Conservation (phyloP, 2,797 vertebrate genomes). For the Octomys mimax region DNA sequence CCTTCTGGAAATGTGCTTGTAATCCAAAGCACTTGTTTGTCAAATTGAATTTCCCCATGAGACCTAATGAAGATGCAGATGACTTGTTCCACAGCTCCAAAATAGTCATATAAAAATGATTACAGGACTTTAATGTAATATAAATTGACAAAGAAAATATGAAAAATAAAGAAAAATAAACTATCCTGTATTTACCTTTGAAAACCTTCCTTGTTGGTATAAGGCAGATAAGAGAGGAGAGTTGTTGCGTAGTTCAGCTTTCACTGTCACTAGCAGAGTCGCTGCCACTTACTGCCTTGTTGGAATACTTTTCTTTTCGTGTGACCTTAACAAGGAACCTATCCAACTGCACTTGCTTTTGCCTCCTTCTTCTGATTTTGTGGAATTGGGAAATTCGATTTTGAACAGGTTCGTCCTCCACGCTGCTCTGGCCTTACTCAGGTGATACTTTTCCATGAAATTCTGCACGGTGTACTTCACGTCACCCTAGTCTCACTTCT, state of each 20-base stretch:
- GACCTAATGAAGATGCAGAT: not conserved
- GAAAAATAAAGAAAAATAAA: not conserved
- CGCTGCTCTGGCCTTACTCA: not conserved
- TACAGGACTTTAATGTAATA: not conserved
- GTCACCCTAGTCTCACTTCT: not conserved
- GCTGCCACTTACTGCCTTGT: not conserved
- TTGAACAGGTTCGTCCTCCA: not conserved
- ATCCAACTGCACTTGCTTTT: not conserved
- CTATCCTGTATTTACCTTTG: not conserved
- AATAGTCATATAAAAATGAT: not conserved
- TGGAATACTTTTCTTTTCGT: not conserved
- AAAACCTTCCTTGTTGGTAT: not conserved
- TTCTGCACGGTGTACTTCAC: not conserved
- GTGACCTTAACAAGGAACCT: not conserved
- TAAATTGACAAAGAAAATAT: not conserved
- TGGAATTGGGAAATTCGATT: not conserved
- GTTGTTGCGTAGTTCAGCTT: not conserved
- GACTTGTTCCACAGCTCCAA: not conserved
- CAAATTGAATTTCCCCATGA: not conserved
- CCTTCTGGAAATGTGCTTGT: not conserved
- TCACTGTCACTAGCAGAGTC: not conserved
- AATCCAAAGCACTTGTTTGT: not conserved
- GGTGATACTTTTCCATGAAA: not conserved
- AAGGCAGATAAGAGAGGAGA: not conserved
- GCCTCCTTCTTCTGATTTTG: not conserved